A percentile compares a stretch with the other conserved stretches of the same genome.
Conservation (phyloP, 2,113 vertebrate genomes). For the Lathamus discolor region DNA sequence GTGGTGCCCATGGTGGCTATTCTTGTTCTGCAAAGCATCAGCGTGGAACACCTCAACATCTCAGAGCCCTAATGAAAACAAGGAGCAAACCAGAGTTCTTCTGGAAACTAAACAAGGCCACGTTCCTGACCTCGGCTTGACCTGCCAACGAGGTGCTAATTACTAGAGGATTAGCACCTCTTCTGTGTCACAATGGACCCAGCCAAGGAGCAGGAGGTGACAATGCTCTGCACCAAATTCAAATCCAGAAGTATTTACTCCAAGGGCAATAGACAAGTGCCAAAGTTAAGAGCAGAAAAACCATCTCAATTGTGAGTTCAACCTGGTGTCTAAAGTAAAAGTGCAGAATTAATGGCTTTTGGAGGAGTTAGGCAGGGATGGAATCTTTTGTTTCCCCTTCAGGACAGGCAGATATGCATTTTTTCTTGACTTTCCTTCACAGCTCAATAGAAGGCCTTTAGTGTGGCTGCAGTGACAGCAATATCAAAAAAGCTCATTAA, state of each 20-base stretch:
- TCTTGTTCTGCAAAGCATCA: neutral
- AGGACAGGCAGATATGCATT: neutral
- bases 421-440: neutral
- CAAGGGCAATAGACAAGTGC: neutral
- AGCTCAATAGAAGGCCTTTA: neutral
- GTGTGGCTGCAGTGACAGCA: neutral
- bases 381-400: neutral
- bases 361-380: neutral
- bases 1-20: neutral
- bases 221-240: slow-evolving; percentile 4
- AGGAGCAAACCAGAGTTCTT: slow-evolving; percentile 50
- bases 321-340: neutral
- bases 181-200: slow-evolving; percentile 40
- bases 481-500: neutral
- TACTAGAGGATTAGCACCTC: slow-evolving; percentile 75
- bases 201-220: slow-evolving; percentile 40
- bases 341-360: neutral
- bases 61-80: slow-evolving; percentile 60
- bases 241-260: slow-evolving; percentile 29
- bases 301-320: neutral
- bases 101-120: slow-evolving; percentile 60
- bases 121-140: slow-evolving; percentile 58
- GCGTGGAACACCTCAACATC: slow-evolving; percentile 11
- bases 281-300: neutral
- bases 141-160: slow-evolving; percentile 75